Base-by-base conservation (phyloP, 2,888 invertebrate genomes). In the Athalia circularis region DNA sequence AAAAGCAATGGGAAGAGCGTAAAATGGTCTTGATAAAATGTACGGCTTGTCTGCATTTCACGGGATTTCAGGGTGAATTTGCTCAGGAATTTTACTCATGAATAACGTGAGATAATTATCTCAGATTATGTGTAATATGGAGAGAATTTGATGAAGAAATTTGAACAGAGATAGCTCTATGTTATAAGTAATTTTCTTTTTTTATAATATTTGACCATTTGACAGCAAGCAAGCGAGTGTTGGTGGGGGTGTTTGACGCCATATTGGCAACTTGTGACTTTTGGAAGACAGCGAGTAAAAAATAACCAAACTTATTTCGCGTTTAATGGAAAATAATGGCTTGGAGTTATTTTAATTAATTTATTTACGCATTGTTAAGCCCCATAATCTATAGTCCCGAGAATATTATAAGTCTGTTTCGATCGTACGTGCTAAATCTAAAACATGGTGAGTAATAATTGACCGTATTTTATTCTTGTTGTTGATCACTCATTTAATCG, bases 211-310 rank as follows among this genome's bases (percentile, higher is more conserved):
- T 29, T 29, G 29, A 29, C 29, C 29, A 65, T 83, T 80, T 83
- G 83, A 81, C 83, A 82, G 82, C 80, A 81, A 82, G 77, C 67
- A 77, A 72, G 72, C 65, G 76, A 52, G 50, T 11, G 81, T 79
- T 80, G 81, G 74, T 79, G 70, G 83, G 82, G 79, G 80, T 82
- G 68, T 82, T 82, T 84, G 84, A 87, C 85, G 88, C 89, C 90
- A 90, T 90, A 89, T 90, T 90, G 88, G 87, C 88, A 88, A 88
- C 88, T 90, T 89, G 88, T 90, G 88, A 89, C 88, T 88, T 88
- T 88, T 85, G 83, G 83, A 82, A 85, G 85, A 85, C 81, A 85
- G 84, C 82, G 75, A 84, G 83, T 80, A 83, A 86, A 85, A 86
- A 87, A 85, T 87, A 87, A 87, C 86, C 86, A 81, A 86, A 87